These are phyloP conservation scores for Cyanocitta stelleri DNA, from an alignment of 2,113 vertebrate species.

Conservation along the genomic window DNA sequence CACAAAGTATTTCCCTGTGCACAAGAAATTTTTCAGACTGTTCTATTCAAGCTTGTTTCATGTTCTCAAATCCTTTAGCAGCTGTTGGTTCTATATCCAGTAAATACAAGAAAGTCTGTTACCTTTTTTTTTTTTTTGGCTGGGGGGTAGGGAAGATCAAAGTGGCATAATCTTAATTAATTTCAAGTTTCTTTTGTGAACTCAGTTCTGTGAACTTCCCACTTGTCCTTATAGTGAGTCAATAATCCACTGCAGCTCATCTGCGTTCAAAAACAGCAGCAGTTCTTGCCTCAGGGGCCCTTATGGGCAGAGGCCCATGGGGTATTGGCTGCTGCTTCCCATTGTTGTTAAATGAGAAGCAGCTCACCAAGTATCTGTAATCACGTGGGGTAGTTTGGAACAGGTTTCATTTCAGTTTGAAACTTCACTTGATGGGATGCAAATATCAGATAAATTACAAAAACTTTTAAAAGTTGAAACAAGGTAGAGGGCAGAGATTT, in stretches of 20 bases:
- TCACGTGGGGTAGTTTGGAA: background rate
- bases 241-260: background rate
- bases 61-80: background rate
- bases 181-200: background rate
- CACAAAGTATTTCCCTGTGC: background rate
- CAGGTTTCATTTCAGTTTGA: background rate
- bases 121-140: too few relatives aligned
- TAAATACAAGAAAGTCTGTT: background rate
- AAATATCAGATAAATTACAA: background rate
- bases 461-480: background rate
- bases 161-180: background rate
- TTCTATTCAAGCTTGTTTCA: background rate
- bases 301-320: background rate
- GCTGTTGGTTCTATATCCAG: background rate
- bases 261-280: background rate
- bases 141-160: background rate
- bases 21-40: background rate
- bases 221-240: background rate
- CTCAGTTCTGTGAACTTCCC: background rate
- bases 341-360: background rate
- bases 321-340: background rate
- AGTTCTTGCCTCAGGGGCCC: slow-evolving; percentile 37
- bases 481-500: background rate
- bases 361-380: background rate
- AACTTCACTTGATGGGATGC: background rate